Percentiles rank a stretch among this genome's conserved stretches.
Evolutionary conservation across 2,113 vertebrate genomes (phyloP).

Genomic region (Scolopax mira): DNA sequence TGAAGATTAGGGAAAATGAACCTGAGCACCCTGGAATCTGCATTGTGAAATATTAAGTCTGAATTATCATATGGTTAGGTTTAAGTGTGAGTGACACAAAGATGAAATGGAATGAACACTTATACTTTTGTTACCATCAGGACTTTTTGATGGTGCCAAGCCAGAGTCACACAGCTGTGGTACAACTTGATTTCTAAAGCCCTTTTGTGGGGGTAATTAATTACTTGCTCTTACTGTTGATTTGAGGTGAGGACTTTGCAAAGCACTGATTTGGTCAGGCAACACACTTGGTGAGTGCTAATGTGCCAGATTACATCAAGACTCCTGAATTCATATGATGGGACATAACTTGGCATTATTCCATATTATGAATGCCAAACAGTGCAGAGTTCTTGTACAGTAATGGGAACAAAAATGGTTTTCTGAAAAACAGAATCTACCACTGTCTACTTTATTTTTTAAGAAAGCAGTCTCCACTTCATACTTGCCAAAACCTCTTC

Average conservation of each 20-base stretch:
- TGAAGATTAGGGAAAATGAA: not conserved
- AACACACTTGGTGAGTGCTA: not conserved
- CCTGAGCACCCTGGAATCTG: not conserved
- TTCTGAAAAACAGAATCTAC: not conserved
- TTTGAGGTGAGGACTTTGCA: not conserved
- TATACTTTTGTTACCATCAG: not conserved
- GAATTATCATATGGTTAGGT: not conserved
- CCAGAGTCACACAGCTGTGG: not conserved
- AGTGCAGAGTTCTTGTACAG: not conserved
- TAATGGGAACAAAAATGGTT: not conserved
- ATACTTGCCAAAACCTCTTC: not conserved
- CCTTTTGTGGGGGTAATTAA: not conserved
- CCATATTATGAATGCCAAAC: not conserved
- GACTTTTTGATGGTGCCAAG: not conserved
- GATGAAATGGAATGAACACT: not conserved
- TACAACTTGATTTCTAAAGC: not conserved
- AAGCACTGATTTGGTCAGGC: not conserved
- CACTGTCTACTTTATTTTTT: not conserved
- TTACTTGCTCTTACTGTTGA: not conserved
- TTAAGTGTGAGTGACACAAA: not conserved
- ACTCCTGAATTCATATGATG: not conserved
- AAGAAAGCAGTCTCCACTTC: not conserved
- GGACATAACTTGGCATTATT: not conserved
- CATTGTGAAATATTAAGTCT: not conserved
- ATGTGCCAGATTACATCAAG: not conserved